Evolutionary conservation across 2,888 invertebrate species (phyloP).

Genomic region (Leucophora obtusa): DNA sequence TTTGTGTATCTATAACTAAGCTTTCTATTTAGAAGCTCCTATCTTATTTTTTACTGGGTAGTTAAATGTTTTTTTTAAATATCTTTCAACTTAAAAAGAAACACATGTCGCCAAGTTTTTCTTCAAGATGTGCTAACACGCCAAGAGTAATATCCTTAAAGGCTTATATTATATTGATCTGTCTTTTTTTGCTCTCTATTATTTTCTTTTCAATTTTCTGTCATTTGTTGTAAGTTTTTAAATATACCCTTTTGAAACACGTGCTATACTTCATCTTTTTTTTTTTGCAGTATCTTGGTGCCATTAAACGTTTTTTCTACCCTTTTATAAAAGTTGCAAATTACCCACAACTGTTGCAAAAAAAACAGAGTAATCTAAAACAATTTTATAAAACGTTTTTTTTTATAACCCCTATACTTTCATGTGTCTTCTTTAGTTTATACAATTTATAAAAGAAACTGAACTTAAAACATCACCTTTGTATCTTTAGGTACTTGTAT

Average conservation of each 20-base stretch:
- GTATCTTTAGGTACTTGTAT: constrained; percentile 8
- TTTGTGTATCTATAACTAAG: too few species aligned
- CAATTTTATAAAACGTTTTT: neutral
- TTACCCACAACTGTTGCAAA: neutral
- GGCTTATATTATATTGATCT: neutral
- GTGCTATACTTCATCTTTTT: neutral
- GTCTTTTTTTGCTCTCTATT: neutral
- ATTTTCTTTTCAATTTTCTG: neutral
- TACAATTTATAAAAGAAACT: neutral
- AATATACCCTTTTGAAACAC: neutral
- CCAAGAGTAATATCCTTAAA: too few species aligned
- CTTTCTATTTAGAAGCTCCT: too few species aligned
- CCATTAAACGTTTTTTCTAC: neutral
- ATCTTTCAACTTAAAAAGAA: constrained; percentile 17
- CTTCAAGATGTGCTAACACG: too few species aligned
- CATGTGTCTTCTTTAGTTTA: neutral
- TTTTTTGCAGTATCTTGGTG: neutral
- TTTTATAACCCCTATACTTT: neutral
- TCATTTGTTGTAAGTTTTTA: neutral
- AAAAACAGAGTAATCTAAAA: neutral
- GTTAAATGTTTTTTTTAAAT: too few species aligned
- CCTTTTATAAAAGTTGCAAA: neutral
- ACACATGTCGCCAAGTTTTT: constrained; percentile 32
- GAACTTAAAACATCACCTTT: constrained; percentile 41
- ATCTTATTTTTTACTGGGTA: too few species aligned